A percentile compares a stretch with the other conserved stretches of the same genome.
Evolutionary conservation across 2,888 invertebrate genomes (phyloP).

Genomic region (Malthinus seriepunctatus): DNA sequence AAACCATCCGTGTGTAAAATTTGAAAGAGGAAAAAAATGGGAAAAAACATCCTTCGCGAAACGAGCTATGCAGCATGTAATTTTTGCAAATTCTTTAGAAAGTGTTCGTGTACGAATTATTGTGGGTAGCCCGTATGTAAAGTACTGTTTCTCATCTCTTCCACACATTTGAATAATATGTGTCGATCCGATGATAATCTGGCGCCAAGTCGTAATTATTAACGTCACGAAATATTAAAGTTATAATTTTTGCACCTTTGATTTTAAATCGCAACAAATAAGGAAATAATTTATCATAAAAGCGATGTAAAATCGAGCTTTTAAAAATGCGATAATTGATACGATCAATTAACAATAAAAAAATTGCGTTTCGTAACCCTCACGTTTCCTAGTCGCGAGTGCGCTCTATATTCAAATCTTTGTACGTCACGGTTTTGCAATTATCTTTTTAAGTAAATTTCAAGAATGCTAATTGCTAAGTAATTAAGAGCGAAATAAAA

Average conservation of each 20-base stretch:
- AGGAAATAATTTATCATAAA: too few relatives aligned
- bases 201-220: background rate
- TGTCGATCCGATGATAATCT: background rate
- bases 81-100: slow-evolving; percentile 6
- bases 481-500: too few relatives aligned
- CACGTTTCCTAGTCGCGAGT: too few relatives aligned
- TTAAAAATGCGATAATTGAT: too few relatives aligned
- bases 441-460: too few relatives aligned
- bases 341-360: too few relatives aligned
- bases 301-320: too few relatives aligned
- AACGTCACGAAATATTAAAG: background rate
- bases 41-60: slow-evolving; percentile 5
- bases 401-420: too few relatives aligned
- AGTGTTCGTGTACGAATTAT: background rate
- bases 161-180: slow-evolving; percentile 2
- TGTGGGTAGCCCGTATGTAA: background rate
- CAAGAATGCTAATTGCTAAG: too few relatives aligned
- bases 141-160: background rate
- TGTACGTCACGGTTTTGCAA: too few relatives aligned
- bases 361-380: too few relatives aligned
- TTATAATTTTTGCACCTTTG: background rate
- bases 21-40: slow-evolving; percentile 9
- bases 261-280: background rate
- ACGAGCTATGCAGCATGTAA: slow-evolving; percentile 2
- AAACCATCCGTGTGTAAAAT: slow-evolving; percentile 12